phyloP scores from a whole-genome alignment of 2,888 invertebrate genomes.

The Drosophila histrio region DNA sequence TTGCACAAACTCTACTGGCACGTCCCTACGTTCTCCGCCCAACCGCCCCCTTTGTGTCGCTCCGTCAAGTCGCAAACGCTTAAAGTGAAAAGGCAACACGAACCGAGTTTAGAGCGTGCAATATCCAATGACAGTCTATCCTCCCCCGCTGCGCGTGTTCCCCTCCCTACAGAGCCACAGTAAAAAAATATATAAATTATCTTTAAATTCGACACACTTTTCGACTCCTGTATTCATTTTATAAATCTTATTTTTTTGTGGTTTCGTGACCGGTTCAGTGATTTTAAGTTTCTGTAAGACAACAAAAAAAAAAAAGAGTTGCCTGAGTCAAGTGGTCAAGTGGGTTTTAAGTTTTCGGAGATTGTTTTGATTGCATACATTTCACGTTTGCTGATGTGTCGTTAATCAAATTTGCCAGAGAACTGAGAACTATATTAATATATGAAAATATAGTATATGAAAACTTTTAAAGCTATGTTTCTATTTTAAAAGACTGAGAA shows the following conservation, averaged over 20 bases:
- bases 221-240: conserved; percentile 19
- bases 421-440: not conserved
- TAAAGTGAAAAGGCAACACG: conserved; percentile 25
- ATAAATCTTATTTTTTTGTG: conserved; percentile 5
- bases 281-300: conserved; percentile 24
- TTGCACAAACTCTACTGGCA: not conserved
- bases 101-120: conserved; percentile 29
- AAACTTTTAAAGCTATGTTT: not conserved
- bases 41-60: not conserved
- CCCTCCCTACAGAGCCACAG: conserved; percentile 4
- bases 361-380: conserved; percentile 12
- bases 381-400: conserved; percentile 1
- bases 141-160: not conserved
- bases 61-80: conserved; percentile 17
- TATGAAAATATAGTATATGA: not conserved
- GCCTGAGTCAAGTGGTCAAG: conserved; percentile 28
- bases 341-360: conserved; percentile 17
- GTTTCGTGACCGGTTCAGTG: conserved; percentile 41
- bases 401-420: conserved; percentile 13
- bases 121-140: conserved; percentile 44
- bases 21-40: not conserved
- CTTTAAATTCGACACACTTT: conserved; percentile 31
- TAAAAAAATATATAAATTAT: conserved; percentile 10
- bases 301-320: conserved; percentile 1
- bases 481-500: not conserved